Conservation (phyloP, 2,888 invertebrate genomes). For the Hylaea fasciaria region DNA sequence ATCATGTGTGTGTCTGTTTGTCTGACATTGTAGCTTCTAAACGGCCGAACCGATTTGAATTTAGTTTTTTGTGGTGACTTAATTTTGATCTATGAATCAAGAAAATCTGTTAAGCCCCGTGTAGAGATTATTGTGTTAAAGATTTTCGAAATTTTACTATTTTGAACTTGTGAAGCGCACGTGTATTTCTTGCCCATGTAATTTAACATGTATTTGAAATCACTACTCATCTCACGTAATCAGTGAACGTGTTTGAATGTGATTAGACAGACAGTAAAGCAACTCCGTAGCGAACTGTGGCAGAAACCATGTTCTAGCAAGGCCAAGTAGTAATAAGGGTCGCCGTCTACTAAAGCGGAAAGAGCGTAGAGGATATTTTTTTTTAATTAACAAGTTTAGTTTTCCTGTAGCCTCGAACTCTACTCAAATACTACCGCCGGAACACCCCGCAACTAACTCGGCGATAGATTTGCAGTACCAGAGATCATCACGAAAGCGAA, state of each 20-base stretch:
- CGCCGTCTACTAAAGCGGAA: neutral
- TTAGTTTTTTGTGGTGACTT: no score
- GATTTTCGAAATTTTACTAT: no score
- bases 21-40: no score
- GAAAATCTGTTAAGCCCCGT: no score
- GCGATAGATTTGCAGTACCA: no score
- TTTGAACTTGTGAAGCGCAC: neutral
- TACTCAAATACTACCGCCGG: neutral
- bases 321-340: conserved; percentile 1
- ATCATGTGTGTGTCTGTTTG: no score
- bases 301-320: conserved; percentile 1
- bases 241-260: conserved; percentile 16
- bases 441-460: no score
- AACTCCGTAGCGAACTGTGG: conserved; percentile 7
- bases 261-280: conserved; percentile 8
- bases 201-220: conserved; percentile 5
- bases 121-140: no score
- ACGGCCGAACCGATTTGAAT: no score
- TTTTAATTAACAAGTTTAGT: neutral
- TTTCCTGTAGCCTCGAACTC: no score
- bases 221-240: conserved; percentile 6
- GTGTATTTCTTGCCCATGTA: neutral
- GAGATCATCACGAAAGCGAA: no score
- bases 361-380: neutral
- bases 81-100: no score